Evolutionary conservation across 1,140 invertebrate genomes (phyloP), one percentile per base, ranked within the genome.

Genomic region (Patella vulgata): DNA sequence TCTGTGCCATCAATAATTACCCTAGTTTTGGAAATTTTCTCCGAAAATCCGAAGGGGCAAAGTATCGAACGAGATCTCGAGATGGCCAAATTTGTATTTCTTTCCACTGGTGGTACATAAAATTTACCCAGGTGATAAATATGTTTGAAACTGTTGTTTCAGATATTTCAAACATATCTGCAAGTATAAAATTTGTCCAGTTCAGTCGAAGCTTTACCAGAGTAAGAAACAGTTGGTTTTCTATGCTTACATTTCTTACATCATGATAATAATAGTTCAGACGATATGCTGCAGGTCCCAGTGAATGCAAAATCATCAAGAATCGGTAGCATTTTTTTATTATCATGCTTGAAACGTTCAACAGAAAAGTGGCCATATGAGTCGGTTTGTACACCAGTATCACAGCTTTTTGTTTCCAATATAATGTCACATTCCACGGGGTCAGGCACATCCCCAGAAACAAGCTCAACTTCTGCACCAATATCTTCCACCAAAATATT

Each of bases 271-370:
- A 33, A 55, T 68, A 76, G 55, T 68, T 66, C 47, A 77, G 52
- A 53, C 90, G 87, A 77, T 56, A 36, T 33, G 51, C 63, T 40
- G 30, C 48, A n/a, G n/a, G 12, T n/a, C 67, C 64, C 3, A 66
- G n/a, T n/a, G n/a, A n/a, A n/a, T n/a, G n/a, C 54, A 64, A 69
- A n/a, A n/a, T n/a, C n/a, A n/a, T n/a, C n/a, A n/a, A n/a, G n/a
- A n/a, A n/a, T n/a, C n/a, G n/a, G n/a, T n/a, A n/a, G n/a, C n/a
- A n/a, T n/a, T n/a, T n/a, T n/a, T n/a, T n/a, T n/a, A n/a, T n/a
- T n/a, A n/a, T n/a, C n/a, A n/a, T n/a, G n/a, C n/a, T n/a, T n/a
- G n/a, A n/a, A n/a, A n/a, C n/a, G n/a, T n/a, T n/a, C n/a, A n/a
- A n/a, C n/a, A n/a, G n/a, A n/a, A n/a, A n/a, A n/a, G n/a, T n/a